Percentiles rank a stretch among this genome's conserved stretches.
Evolutionary conservation across 2,797 vertebrate species (phyloP).

Genomic region (Taenioides sp.): DNA sequence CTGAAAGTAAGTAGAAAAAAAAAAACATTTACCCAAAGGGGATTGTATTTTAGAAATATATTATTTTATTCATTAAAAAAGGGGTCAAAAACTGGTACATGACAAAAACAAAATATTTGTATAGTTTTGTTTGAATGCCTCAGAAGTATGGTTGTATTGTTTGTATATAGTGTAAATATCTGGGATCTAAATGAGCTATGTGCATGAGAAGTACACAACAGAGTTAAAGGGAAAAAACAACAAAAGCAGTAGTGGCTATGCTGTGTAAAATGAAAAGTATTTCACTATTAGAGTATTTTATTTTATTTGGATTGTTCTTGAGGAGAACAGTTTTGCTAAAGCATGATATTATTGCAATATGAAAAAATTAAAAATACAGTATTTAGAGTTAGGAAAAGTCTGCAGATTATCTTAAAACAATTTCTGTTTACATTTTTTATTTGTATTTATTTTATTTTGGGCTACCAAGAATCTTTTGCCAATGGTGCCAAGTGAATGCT

Average conservation of each 20-base stretch:
- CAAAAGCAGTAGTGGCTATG: constrained; percentile 99
- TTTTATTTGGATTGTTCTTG: constrained; percentile 98
- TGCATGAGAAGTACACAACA: constrained; percentile 98
- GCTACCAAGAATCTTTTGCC: constrained; percentile 97
- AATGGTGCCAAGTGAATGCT: constrained; percentile 99
- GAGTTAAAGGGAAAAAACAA: constrained; percentile 92
- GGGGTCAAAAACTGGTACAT: constrained; percentile 96
- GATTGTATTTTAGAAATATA: constrained; percentile 97
- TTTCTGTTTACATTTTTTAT: constrained; percentile 90
- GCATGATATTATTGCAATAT: constrained; percentile 98
- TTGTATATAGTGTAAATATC: constrained; percentile 99
- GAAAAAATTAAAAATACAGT: constrained; percentile 85
- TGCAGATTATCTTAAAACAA: constrained; percentile 90
- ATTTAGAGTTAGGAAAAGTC: constrained; percentile 97
- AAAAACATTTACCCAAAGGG: constrained; percentile 95
- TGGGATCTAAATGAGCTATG: constrained; percentile 93
- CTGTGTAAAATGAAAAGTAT: constrained; percentile 99
- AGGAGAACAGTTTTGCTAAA: constrained; percentile 99
- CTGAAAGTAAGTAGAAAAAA: constrained; percentile 85
- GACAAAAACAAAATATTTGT: constrained; percentile 99
- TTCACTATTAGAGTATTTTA: constrained; percentile 99
- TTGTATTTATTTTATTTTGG: constrained; percentile 78
- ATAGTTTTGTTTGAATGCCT: constrained; percentile 99
- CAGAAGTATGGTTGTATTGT: constrained; percentile 98
- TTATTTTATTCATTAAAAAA: constrained; percentile 99